Base-by-base conservation (phyloP, 2,113 vertebrate genomes). In the Vidua chalybeata region DNA sequence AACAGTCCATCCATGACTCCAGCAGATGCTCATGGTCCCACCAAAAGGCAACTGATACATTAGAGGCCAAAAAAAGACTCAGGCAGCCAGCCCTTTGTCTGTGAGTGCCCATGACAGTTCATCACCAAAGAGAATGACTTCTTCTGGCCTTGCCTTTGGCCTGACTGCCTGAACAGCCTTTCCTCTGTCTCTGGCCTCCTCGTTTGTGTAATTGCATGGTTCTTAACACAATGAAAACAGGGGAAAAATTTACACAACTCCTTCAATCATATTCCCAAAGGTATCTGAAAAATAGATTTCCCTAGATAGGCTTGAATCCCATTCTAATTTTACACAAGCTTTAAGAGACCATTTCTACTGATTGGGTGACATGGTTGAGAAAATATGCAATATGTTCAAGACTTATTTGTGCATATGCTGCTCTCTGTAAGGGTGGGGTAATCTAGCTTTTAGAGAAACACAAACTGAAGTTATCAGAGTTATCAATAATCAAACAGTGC, bases 341-440 rank as follows among this genome's bases (percentile, higher is more conserved):
- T 90, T 95, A 96, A 95, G 93, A 96, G 77, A 95, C 91, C 90
- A 95, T 96, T 97, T 97, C 95, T 83, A 85, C 93, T 96, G 96
- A 97, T 96, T 95, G 94, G 95, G 94, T 91, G 95, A 95, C 95
- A 97, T 93, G 97, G 95, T 93, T 97, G 96, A 97, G 95, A 89
- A 97, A 88, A 96, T 90, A 88, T 52, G 82, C 96, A 97, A 95
- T 96, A 97, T 97, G 95, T 94, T 96, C 93, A 76, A 91, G 91
- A 58, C 71, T 96, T 95, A 88, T 87, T 89, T 95, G 89, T 7
- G n/a, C 96, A 97, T 95, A 96, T 94, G 93, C 85, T 94, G 51
- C 55, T 92, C 61, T 90, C 71, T 85, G 63, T 62, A 93, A 95
- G 63, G 51, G 41, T 22, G 27, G 51, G 28, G 26, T 41, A 88